Conservation (phyloP, 2,797 vertebrate species). For the Crax fasciolata region DNA sequence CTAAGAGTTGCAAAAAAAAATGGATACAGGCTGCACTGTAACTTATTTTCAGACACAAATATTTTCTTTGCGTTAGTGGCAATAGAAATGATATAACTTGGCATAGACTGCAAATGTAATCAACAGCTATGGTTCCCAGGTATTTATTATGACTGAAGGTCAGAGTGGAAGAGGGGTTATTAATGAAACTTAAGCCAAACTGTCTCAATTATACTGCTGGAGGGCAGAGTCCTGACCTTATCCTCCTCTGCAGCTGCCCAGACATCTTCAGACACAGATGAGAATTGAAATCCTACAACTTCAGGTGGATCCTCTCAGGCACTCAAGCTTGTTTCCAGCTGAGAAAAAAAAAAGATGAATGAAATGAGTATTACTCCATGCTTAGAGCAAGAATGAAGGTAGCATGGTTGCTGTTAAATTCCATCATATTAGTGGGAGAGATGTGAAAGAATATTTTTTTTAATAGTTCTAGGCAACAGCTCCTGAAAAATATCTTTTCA, state of each 20-base stretch:
- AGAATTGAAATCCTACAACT: slow-evolving; percentile 16
- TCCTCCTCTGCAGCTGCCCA: slow-evolving; percentile 26
- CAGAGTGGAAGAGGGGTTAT: slow-evolving; percentile 61
- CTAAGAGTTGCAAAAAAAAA: slow-evolving; percentile 57
- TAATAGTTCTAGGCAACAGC: not conserved
- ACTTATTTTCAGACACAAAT: slow-evolving; percentile 86
- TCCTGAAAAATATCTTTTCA: not conserved
- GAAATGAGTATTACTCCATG: not conserved
- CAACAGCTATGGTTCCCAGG: slow-evolving; percentile 83
- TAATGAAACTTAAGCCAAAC: slow-evolving; percentile 69
- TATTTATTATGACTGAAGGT: slow-evolving; percentile 80
- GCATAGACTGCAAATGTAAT: slow-evolving; percentile 85
- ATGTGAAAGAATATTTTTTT: not conserved
- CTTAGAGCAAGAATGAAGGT: not conserved
- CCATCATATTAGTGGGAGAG: not conserved
- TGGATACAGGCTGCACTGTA: slow-evolving; percentile 74
- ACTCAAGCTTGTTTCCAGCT: not conserved
- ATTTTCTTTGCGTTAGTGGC: slow-evolving; percentile 90
- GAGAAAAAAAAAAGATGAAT: not conserved
- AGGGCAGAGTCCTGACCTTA: slow-evolving; percentile 30
- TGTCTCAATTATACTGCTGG: slow-evolving; percentile 66
- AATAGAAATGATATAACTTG: slow-evolving; percentile 86
- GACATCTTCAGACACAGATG: not conserved
- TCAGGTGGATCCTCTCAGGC: not conserved
- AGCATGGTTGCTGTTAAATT: not conserved